phyloP scores from a whole-genome alignment of 2,797 vertebrate species.

The Tragelaphus eurycerus region DNA sequence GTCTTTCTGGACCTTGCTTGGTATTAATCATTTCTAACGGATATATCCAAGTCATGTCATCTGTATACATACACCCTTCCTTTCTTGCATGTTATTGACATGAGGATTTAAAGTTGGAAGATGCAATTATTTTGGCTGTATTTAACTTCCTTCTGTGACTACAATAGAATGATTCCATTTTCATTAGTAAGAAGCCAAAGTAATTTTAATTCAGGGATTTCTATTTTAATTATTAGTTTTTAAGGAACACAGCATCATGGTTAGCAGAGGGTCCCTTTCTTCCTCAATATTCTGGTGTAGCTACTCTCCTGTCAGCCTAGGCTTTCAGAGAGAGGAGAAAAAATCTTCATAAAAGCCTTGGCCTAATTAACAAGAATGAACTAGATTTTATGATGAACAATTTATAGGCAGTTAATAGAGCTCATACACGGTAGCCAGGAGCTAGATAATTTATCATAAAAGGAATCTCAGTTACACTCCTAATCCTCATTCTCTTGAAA shows the following conservation, averaged over 20 bases:
- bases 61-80: background rate
- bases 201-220: conserved; percentile 61
- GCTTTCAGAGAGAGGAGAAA: conserved; percentile 74
- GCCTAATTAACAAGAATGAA: conserved; percentile 85
- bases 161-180: conserved; percentile 38
- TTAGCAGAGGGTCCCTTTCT: conserved; percentile 29
- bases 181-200: conserved; percentile 36
- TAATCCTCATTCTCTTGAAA: conserved; percentile 80
- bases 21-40: conserved; percentile 34
- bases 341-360: conserved; percentile 76
- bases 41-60: background rate
- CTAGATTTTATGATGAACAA: conserved; percentile 85
- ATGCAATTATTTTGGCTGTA: conserved; percentile 1
- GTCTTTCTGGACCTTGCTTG: conserved; percentile 32
- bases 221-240: conserved; percentile 43
- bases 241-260: conserved; percentile 17
- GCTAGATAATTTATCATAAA: conserved; percentile 85
- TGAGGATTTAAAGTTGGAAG: conserved; percentile 26
- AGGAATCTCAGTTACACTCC: conserved; percentile 78
- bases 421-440: conserved; percentile 83
- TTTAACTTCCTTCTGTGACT: conserved; percentile 38
- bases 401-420: conserved; percentile 84
- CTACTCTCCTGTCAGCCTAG: conserved; percentile 69
- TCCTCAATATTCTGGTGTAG: conserved; percentile 58
- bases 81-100: conserved; percentile 32